Conservation (phyloP, 2,113 vertebrate species). For the Pimephales promelas region DNA sequence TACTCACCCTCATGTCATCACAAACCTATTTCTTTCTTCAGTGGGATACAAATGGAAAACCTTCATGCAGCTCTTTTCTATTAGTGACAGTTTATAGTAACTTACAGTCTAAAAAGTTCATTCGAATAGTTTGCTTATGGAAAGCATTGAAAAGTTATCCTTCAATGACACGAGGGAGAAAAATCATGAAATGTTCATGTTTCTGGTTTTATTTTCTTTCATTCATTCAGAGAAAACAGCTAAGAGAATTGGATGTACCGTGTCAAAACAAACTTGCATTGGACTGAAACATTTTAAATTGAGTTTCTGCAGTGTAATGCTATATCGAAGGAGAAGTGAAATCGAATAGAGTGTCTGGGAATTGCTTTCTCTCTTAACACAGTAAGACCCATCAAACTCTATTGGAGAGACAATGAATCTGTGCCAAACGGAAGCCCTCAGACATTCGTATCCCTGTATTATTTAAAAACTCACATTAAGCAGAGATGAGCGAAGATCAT, state of each 20-base stretch:
- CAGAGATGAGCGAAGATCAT: not conserved
- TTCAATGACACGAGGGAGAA: not conserved
- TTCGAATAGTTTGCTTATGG: not conserved
- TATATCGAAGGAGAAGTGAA: slow-evolving; percentile 2
- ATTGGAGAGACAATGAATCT: slow-evolving; percentile 7
- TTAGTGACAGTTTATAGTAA: not conserved
- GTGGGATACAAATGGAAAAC: not conserved
- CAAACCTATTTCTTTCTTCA: slow-evolving; percentile 1
- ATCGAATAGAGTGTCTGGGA: not conserved
- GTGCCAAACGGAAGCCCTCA: slow-evolving; percentile 15
- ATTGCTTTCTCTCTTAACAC: slow-evolving; percentile 18
- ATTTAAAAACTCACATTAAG: not conserved
- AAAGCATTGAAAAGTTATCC: not conserved
- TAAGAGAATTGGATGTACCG: not conserved
- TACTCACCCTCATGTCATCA: not conserved
- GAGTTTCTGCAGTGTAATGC: slow-evolving; percentile 1
- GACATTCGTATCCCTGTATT: slow-evolving; percentile 14
- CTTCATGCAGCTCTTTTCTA: not conserved
- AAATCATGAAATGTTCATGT: not conserved
- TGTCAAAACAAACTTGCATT: slow-evolving; percentile 11
- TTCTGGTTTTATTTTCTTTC: not conserved
- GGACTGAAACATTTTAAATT: slow-evolving; percentile 19
- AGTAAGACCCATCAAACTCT: slow-evolving; percentile 5
- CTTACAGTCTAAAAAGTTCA: not conserved
- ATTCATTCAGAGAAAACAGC: not conserved